phyloP scores from a whole-genome alignment of 2,888 invertebrate species.

The Ischnus inquisitorius region DNA sequence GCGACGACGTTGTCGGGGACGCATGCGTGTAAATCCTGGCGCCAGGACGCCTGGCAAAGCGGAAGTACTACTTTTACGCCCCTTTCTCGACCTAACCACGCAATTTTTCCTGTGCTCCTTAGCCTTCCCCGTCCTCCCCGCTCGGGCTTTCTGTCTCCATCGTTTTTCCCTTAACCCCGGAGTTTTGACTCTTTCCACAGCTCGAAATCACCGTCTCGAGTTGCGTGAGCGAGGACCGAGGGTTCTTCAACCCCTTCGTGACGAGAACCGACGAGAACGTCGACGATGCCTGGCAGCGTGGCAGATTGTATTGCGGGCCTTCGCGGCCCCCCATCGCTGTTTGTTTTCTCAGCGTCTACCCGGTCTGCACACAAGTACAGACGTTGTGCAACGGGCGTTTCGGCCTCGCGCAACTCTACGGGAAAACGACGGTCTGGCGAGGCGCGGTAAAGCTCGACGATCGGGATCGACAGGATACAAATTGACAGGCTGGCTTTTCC shows the following conservation, averaged over 20 bases:
- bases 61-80: slow-evolving; percentile 84
- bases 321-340: slow-evolving; percentile 67
- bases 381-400: not conserved
- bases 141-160: slow-evolving; percentile 61
- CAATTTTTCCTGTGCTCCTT: slow-evolving; percentile 65
- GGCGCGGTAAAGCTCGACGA: slow-evolving; percentile 63
- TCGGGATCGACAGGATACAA: slow-evolving; percentile 25
- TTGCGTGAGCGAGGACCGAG: slow-evolving; percentile 76
- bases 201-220: slow-evolving; percentile 82
- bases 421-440: slow-evolving; percentile 18
- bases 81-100: slow-evolving; percentile 72
- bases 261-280: slow-evolving; percentile 54
- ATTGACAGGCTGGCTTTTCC: slow-evolving; percentile 43
- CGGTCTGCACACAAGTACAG: not conserved
- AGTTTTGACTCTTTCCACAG: slow-evolving; percentile 71
- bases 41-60: slow-evolving; percentile 82
- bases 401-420: slow-evolving; percentile 1
- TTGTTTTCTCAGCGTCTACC: slow-evolving; percentile 73
- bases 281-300: slow-evolving; percentile 47
- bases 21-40: slow-evolving; percentile 75
- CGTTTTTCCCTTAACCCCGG: slow-evolving; percentile 39
- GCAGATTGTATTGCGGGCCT: slow-evolving; percentile 66
- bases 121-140: slow-evolving; percentile 26
- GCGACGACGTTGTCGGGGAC: slow-evolving; percentile 45
- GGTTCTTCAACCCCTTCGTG: slow-evolving; percentile 68